Evolutionary conservation across 2,888 invertebrate species (phyloP), one percentile per base, ranked within the genome.

Genomic region (Pterobdella sp.): DNA sequence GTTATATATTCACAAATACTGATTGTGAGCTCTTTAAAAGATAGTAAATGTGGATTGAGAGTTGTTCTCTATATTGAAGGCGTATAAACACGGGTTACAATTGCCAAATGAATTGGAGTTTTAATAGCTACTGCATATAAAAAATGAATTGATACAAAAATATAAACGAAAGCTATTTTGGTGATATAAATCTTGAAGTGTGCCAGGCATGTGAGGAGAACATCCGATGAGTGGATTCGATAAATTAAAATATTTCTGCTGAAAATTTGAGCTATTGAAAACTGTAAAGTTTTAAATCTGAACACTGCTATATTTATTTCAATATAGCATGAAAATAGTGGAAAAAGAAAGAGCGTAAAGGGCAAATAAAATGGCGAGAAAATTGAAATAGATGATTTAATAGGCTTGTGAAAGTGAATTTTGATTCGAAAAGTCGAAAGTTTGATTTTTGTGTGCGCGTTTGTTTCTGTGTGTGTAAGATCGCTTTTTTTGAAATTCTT

Each of bases 381-480:
- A 29, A 49, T 18, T 34, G 70, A 32, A 31, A 18, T 56, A n/a
- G 60, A 56, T 56, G 60, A 56, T 56, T 56, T 56, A 56, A 56
- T 56, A 26, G 22, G 60, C 14, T 56, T 4, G 10, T 56, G 4
- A 4, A 56, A 56, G 60, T 56, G 60, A 56, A 56, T 56, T 56
- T 56, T 56, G 60, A 56, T 56, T 56, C n/a, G 60, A 56, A 14
- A n/a, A 22, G 60, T n/a, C n/a, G 60, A 56, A 22, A 56, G 4
- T 56, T 56, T 56, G 4, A 56, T n/a, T n/a, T 22, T 14, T 18
- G 42, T 42, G 42, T 42, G 42, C 42, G 42, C 18, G 42, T 56
- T 14, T 56, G 60, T 56, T 3, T 56, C n/a, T 56, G 60, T 56
- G 60, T 56, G 26, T 56, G 26, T 56, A 56, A 42, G 49, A 42